These are phyloP conservation scores for Anarsia innoxiella DNA, from an alignment of 2,888 invertebrate genomes.

Conservation along the genomic window DNA sequence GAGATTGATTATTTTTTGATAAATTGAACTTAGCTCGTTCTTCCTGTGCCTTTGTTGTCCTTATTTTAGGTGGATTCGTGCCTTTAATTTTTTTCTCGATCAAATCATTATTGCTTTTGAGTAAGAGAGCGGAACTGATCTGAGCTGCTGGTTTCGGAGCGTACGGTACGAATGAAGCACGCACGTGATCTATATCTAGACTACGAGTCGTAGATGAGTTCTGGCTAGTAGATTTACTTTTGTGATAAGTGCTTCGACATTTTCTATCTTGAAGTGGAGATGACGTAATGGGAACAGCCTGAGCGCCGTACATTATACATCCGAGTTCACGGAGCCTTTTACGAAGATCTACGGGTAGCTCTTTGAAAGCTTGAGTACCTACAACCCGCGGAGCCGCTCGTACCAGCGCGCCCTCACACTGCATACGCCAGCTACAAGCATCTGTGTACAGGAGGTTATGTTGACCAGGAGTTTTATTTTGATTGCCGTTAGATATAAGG, in stretches of 20 bases:
- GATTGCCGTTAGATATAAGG: slow-evolving; percentile 29
- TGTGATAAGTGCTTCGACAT: slow-evolving; percentile 21
- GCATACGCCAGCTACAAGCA: slow-evolving; percentile 40
- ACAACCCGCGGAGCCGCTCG: slow-evolving; percentile 47
- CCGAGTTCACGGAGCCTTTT: slow-evolving; percentile 51
- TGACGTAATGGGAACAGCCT: slow-evolving; percentile 23
- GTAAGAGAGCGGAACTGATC: slow-evolving; percentile 23
- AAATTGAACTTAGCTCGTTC: slow-evolving; percentile 57
- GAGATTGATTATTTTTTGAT: slow-evolving; percentile 38
- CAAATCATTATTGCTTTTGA: slow-evolving; percentile 27
- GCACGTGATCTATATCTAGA: slow-evolving; percentile 49
- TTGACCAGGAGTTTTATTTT: slow-evolving; percentile 22
- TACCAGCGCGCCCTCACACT: slow-evolving; percentile 49
- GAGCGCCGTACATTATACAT: slow-evolving; percentile 44
- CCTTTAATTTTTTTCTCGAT: slow-evolving; percentile 26
- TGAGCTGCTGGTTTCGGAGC: slow-evolving; percentile 34
- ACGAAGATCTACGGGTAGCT: slow-evolving; percentile 44
- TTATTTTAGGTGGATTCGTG: slow-evolving; percentile 36
- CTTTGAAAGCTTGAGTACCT: slow-evolving; percentile 44
- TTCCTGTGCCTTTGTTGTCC: slow-evolving; percentile 61
- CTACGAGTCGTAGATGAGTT: slow-evolving; percentile 26
- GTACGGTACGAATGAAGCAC: slow-evolving; percentile 53
- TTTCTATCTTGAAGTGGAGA: slow-evolving; percentile 30
- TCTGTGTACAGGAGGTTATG: slow-evolving; percentile 30
- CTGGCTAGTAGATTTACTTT: slow-evolving; percentile 21